Percentiles rank a stretch among this genome's conserved stretches.
Evolutionary conservation across 2,888 invertebrate genomes (phyloP).

Genomic region (Ypsolopha sequella): DNA sequence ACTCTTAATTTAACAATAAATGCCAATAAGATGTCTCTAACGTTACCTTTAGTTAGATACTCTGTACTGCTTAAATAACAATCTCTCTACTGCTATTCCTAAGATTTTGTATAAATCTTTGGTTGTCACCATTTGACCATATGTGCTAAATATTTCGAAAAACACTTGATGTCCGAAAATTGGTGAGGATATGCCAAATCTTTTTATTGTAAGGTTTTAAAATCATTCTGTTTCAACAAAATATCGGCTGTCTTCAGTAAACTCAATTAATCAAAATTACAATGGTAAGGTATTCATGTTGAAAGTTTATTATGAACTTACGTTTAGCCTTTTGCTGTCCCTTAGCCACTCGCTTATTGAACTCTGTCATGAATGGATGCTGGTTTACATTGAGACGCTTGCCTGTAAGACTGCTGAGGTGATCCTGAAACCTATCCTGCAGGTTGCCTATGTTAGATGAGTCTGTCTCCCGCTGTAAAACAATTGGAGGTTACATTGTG

Average conservation of each 20-base stretch:
- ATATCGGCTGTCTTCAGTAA: not conserved
- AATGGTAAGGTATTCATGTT: not conserved
- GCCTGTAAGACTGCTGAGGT: constrained; percentile 29
- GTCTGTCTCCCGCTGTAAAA: constrained; percentile 39
- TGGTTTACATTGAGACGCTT: constrained; percentile 26
- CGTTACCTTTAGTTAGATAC: not conserved
- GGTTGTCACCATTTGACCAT: no score
- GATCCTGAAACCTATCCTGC: constrained; percentile 30
- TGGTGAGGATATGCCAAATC: no score
- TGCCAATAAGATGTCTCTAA: not conserved
- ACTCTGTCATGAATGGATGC: constrained; percentile 43
- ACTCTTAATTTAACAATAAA: not conserved
- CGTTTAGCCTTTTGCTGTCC: constrained; percentile 22
- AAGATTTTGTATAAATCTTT: not conserved
- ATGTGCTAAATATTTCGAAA: no score
- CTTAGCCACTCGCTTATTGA: constrained; percentile 30
- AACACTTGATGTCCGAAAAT: no score
- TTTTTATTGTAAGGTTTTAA: no score
- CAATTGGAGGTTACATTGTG: not conserved
- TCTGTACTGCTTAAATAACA: no score
- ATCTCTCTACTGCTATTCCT: not conserved
- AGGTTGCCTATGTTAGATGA: constrained; percentile 32
- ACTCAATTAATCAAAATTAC: not conserved
- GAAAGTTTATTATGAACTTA: constrained; percentile 19
- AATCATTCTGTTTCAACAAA: not conserved